phyloP scores from a whole-genome alignment of 2,888 invertebrate species.

The Orthonevra nobilis region DNA sequence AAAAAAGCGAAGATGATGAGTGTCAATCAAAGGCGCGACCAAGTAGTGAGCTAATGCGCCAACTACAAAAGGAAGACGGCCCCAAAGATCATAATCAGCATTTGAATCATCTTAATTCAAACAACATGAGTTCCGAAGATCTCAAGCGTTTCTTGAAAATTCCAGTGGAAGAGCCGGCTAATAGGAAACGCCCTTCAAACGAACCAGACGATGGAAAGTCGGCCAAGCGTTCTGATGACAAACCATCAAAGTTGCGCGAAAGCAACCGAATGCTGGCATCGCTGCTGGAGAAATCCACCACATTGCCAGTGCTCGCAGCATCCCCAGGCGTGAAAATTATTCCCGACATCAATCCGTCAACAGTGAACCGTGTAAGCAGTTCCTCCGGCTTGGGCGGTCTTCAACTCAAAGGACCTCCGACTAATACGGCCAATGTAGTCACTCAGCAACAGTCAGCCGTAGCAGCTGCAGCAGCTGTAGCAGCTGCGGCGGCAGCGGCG shows the following conservation, averaged over 20 bases:
- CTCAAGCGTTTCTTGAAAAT: slow-evolving; percentile 79
- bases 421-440: slow-evolving; percentile 74
- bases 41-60: slow-evolving; percentile 82
- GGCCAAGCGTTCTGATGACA: slow-evolving; percentile 78
- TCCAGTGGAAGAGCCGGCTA: slow-evolving; percentile 79
- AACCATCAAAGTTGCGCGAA: slow-evolving; percentile 87
- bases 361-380: slow-evolving; percentile 75
- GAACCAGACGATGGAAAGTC: slow-evolving; percentile 82
- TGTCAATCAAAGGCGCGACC: slow-evolving; percentile 77
- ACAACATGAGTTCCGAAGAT: slow-evolving; percentile 78
- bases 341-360: slow-evolving; percentile 79
- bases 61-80: slow-evolving; percentile 80
- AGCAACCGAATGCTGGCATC: slow-evolving; percentile 93
- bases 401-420: slow-evolving; percentile 59
- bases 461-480: slow-evolving; percentile 52
- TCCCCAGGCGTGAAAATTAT: slow-evolving; percentile 78
- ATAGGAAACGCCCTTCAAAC: slow-evolving; percentile 84
- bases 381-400: slow-evolving; percentile 64
- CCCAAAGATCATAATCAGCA: slow-evolving; percentile 74
- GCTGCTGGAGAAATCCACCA: slow-evolving; percentile 88
- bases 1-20: slow-evolving; percentile 90
- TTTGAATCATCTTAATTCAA: slow-evolving; percentile 74
- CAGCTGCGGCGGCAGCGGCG: slow-evolving; percentile 56
- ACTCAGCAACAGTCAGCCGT: slow-evolving; percentile 71
- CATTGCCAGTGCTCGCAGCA: slow-evolving; percentile 81